Conservation (phyloP, 2,113 vertebrate genomes). For the Oreocharis arfaki region DNA sequence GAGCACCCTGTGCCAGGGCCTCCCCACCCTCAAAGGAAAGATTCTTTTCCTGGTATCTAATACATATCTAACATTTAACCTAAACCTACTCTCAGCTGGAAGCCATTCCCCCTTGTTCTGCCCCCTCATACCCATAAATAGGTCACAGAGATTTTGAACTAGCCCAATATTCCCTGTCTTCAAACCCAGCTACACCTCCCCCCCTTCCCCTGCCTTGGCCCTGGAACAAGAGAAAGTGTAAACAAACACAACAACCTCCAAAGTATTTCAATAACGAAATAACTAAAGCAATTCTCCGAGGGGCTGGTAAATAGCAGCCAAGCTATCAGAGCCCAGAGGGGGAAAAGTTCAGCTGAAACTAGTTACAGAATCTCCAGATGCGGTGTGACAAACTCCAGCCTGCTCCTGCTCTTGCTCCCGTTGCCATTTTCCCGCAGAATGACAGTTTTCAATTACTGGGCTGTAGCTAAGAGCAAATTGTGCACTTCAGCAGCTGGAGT, state of each 20-base stretch:
- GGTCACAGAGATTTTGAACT: background rate
- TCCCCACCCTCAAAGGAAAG: fast-evolving
- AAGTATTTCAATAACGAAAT: slow-evolving; percentile 62
- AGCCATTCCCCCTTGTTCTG: background rate
- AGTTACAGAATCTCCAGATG: slow-evolving; percentile 45
- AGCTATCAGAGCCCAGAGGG: slow-evolving; percentile 47
- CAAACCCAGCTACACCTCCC: background rate
- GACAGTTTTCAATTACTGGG: slow-evolving; percentile 69
- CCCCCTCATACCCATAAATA: background rate
- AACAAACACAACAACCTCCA: slow-evolving; percentile 18
- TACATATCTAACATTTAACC: background rate
- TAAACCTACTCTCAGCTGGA: background rate
- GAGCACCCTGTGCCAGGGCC: background rate
- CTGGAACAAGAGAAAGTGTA: background rate
- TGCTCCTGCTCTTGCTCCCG: background rate
- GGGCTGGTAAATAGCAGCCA: slow-evolving; percentile 53
- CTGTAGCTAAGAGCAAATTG: slow-evolving; percentile 54
- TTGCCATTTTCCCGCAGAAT: slow-evolving; percentile 56
- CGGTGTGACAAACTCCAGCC: slow-evolving; percentile 54
- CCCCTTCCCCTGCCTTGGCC: background rate
- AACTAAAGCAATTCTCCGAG: slow-evolving; percentile 23
- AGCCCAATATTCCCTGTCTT: background rate
- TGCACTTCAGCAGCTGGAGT: slow-evolving; percentile 50
- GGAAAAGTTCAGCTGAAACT: slow-evolving; percentile 55
- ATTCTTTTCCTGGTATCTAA: background rate